Base-by-base conservation (phyloP, 2,797 vertebrate genomes). In the Scolopax bukidnonensis region DNA sequence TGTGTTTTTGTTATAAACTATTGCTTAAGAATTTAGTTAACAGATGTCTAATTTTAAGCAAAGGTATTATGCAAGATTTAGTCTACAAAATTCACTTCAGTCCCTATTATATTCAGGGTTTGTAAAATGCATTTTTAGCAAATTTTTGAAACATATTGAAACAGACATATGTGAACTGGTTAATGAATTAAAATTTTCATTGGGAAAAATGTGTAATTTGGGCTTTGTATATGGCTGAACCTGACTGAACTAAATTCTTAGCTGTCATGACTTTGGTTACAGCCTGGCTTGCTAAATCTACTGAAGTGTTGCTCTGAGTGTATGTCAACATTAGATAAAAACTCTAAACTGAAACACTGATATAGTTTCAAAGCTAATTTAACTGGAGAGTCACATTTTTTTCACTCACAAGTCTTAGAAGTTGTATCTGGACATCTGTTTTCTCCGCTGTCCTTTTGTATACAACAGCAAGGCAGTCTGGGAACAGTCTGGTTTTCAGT, bases 1-100 rank as follows among this genome's bases (percentile, higher is more conserved):
- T 51, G 8, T n/a, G 5, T 0, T 1, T 85, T 27, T 47, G 30
- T 45, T 45, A 28, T 19, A 47, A 74, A 70, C 6, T 43, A 33
- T 33, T 54, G 20, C 10, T 69, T 73, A 85, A 73, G 61, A 65
- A 80, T 85, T 68, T 82, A 59, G 12, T 47, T 73, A 67, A 69
- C 5, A 54, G 4, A 61, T 9, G 6, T 80, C 11, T 61, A 50
- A 77, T 56, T 70, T 71, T 0, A 0, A 73, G 14, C 12, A 69
- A 30, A 83, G 19, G 9, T 33, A 64, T 32, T 38, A 53, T 4
- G 33, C 12, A 61, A 76, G 4, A 51, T 5, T 47, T 69, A 12
- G 5, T 60, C 57, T 57, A 61, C 40, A 60, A 84, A 82, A 69
- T 84, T 9, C 4, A 8, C 14, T 59, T 32, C 16, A 30, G 10